phyloP scores from a whole-genome alignment of 2,888 invertebrate species.

The Drosophila tripunctata region DNA sequence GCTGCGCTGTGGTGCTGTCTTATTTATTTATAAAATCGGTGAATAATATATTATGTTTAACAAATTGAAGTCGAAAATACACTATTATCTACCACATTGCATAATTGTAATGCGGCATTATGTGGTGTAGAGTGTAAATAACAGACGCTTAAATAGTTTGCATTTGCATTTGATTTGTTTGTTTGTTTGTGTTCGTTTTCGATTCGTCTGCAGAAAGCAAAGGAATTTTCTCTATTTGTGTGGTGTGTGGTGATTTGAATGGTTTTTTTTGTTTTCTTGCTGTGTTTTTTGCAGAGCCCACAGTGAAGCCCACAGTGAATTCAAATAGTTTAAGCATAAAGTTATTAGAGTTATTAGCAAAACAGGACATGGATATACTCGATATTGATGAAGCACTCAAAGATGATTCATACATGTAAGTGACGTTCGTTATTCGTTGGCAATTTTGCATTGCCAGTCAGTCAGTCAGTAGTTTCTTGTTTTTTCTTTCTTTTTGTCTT shows the following conservation, averaged over 20 bases:
- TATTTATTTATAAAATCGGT: slow-evolving; percentile 50
- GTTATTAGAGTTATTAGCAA: not conserved
- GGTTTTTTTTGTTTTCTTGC: slow-evolving; percentile 1
- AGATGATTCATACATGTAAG: slow-evolving; percentile 84
- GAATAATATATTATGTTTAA: slow-evolving; percentile 37
- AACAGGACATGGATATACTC: slow-evolving; percentile 82
- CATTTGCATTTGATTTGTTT: not conserved
- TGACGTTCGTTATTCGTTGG: slow-evolving; percentile 28
- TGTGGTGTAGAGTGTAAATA: slow-evolving; percentile 1
- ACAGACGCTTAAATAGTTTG: too few species aligned
- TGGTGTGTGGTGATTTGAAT: slow-evolving; percentile 2
- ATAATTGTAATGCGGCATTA: slow-evolving; percentile 20
- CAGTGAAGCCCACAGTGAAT: slow-evolving; percentile 11
- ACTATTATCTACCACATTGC: slow-evolving; percentile 11
- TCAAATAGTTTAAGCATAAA: slow-evolving; percentile 17
- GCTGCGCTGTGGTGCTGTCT: slow-evolving; percentile 24
- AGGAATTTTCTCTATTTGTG: slow-evolving; percentile 36
- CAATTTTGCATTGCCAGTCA: slow-evolving; percentile 16
- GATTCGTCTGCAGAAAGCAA: slow-evolving; percentile 9
- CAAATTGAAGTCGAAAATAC: slow-evolving; percentile 7
- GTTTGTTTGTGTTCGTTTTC: slow-evolving; percentile 8
- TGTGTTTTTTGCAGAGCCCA: slow-evolving; percentile 10
- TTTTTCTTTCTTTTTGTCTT: too few species aligned
- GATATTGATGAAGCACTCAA: slow-evolving; percentile 84
- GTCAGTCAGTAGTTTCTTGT: too few species aligned